Percentiles rank a stretch among this genome's conserved stretches.
phyloP scores from a whole-genome alignment of 2,797 vertebrate species.

The Spheniscus humboldti region DNA sequence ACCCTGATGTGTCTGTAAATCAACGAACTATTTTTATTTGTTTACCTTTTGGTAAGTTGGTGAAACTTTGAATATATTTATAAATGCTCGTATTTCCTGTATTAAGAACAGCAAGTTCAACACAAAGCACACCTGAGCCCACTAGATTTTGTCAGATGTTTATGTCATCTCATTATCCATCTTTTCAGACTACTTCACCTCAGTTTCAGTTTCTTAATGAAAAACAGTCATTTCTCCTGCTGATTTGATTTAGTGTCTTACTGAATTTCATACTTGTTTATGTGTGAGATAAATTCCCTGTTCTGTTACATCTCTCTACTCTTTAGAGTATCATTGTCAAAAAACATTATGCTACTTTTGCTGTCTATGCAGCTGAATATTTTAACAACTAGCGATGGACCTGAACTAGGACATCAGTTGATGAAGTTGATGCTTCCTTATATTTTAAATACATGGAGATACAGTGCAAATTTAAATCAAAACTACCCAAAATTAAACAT shows the following conservation, averaged over 20 bases:
- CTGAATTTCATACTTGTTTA: conserved; percentile 8
- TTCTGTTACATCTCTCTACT: not conserved
- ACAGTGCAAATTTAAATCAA: not conserved
- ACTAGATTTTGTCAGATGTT: conserved; percentile 27
- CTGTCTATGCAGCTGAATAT: not conserved
- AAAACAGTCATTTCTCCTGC: not conserved
- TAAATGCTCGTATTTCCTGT: not conserved
- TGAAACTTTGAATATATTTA: conserved; percentile 13
- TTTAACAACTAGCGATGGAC: not conserved
- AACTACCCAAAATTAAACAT: not conserved
- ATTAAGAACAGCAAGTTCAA: not conserved
- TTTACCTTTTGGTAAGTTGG: not conserved
- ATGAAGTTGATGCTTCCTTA: not conserved
- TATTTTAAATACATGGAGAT: not conserved
- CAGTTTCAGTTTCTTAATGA: conserved; percentile 37
- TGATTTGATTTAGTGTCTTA: conserved; percentile 23
- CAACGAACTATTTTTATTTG: conserved; percentile 53
- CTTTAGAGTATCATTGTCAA: not conserved
- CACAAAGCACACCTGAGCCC: conserved; percentile 56
- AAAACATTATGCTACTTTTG: not conserved
- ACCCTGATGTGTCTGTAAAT: not conserved
- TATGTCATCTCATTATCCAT: conserved; percentile 21
- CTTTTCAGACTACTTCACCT: conserved; percentile 33
- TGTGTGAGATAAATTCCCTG: not conserved
- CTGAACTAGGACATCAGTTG: not conserved